phyloP scores from a whole-genome alignment of 64 coral and sea anemone genomes.

The Montipora foliosa region DNA sequence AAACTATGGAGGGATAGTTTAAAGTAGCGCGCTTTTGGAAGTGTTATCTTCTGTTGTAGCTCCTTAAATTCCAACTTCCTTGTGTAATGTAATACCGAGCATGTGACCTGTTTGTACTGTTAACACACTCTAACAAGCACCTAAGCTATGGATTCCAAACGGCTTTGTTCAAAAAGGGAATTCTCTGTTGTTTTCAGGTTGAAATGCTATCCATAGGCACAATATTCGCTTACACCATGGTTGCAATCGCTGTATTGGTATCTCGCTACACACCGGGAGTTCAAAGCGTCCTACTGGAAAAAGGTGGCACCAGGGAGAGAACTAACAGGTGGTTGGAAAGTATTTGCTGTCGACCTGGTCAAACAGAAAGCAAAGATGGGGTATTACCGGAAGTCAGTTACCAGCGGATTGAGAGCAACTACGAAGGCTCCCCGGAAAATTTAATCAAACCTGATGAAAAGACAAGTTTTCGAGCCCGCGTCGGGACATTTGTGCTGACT shows the following conservation, averaged over 20 bases:
- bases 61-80: no score
- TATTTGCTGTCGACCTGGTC: slow-evolving; percentile 33
- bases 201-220: slow-evolving; percentile 79
- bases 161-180: neutral
- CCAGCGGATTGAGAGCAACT: slow-evolving; percentile 8
- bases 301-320: neutral
- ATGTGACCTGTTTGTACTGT: neutral
- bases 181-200: neutral
- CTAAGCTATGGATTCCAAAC: neutral
- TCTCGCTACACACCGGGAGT: slow-evolving; percentile 65
- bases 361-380: slow-evolving; percentile 6
- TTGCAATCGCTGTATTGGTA: slow-evolving; percentile 50
- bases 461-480: slow-evolving; percentile 12
- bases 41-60: no score
- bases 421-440: neutral
- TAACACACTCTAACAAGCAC: neutral
- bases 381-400: neutral
- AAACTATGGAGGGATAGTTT: no score
- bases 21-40: no score
- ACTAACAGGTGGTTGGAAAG: slow-evolving; percentile 54
- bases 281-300: slow-evolving; percentile 9
- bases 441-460: neutral
- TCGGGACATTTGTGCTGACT: slow-evolving; percentile 10
- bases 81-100: no score
- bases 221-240: slow-evolving; percentile 63